Conservation (phyloP, 2,797 vertebrate genomes). For the Linurgus olivaceus region DNA sequence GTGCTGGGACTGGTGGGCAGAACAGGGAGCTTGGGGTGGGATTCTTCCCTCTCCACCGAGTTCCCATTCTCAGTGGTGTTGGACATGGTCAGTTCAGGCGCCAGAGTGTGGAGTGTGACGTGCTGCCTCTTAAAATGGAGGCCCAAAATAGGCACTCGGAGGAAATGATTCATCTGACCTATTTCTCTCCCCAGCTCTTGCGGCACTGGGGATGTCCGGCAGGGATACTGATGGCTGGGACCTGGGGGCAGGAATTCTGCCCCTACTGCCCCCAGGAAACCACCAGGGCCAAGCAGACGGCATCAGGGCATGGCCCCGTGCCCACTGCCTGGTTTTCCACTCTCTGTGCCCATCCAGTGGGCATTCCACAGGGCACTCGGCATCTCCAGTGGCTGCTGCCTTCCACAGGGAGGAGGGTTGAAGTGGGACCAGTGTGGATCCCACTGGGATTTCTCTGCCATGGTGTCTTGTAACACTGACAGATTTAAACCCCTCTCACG, state of each 20-base stretch:
- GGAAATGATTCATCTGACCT: constrained; percentile 72
- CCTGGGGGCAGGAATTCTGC: background rate
- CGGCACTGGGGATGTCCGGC: background rate
- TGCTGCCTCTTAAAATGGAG: constrained; percentile 45
- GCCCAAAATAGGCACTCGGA: constrained; percentile 53
- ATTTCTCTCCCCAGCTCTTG: constrained; percentile 37
- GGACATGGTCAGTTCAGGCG: background rate
- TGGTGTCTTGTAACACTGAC: background rate
- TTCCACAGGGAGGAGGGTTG: rapidly evolving
- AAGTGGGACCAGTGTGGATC: rapidly evolving
- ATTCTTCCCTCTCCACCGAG: background rate
- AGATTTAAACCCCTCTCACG: background rate
- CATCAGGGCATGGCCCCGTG: background rate
- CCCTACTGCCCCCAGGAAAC: rapidly evolving
- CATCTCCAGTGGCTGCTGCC: background rate
- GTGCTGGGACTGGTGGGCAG: rapidly evolving
- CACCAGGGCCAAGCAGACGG: rapidly evolving
- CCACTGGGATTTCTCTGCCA: background rate
- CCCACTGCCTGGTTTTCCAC: background rate
- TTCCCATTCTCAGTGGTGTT: rapidly evolving
- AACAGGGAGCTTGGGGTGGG: rapidly evolving
- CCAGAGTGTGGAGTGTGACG: background rate
- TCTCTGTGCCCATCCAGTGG: rapidly evolving
- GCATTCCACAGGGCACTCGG: background rate
- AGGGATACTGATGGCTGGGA: rapidly evolving